Evolutionary conservation across 2,113 vertebrate genomes (phyloP).

Genomic region (Chunga burmeisteri): DNA sequence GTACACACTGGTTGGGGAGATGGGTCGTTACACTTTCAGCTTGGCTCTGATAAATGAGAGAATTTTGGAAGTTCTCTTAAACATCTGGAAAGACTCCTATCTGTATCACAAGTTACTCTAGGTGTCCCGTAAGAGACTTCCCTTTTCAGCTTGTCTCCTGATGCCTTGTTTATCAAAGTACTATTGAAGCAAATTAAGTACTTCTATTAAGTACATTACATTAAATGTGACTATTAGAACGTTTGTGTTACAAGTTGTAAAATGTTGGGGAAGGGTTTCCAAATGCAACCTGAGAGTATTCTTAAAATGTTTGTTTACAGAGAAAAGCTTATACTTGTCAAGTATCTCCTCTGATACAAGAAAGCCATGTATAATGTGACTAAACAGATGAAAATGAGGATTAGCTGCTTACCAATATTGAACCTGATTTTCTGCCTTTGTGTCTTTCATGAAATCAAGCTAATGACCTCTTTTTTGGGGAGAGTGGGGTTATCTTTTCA

Average conservation of each 20-base stretch:
- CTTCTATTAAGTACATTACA: not conserved
- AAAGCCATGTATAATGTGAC: not conserved
- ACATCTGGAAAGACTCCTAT: not conserved
- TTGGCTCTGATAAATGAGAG: not conserved
- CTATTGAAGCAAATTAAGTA: not conserved
- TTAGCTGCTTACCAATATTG: not conserved
- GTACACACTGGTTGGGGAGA: rapidly evolving
- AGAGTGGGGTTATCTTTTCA: not conserved
- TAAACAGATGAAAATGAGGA: not conserved
- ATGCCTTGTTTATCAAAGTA: not conserved
- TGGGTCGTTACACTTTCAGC: not conserved
- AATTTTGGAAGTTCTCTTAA: not conserved
- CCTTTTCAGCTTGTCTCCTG: not conserved
- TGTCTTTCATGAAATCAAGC: not conserved
- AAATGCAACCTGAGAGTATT: not conserved
- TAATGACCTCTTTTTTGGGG: not conserved
- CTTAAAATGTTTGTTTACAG: not conserved
- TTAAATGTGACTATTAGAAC: not conserved
- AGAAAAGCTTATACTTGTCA: not conserved
- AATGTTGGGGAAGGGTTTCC: not conserved
- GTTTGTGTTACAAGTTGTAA: not conserved
- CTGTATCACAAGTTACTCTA: not conserved
- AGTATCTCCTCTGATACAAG: not conserved
- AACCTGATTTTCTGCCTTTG: not conserved
- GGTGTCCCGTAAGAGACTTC: not conserved